Conservation (phyloP, 2,797 vertebrate species). For the Rhynchotus rufescens region DNA sequence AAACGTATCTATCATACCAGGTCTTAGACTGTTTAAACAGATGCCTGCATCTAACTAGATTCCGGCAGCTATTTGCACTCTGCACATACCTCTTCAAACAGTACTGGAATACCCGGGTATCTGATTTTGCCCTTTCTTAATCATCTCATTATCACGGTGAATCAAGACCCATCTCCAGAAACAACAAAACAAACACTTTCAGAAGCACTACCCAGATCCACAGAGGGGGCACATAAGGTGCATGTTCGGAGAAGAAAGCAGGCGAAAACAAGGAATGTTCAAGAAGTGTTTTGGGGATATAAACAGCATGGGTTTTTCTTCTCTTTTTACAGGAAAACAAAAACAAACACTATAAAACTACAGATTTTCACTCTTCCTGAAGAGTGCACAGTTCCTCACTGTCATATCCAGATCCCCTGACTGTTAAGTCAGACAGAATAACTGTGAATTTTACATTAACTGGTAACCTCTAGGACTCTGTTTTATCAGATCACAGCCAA, state of each 20-base stretch:
- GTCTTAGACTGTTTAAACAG: background rate
- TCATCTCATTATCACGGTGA: background rate
- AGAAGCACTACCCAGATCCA: background rate
- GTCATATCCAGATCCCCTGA: constrained; percentile 14
- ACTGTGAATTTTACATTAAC: constrained; percentile 38
- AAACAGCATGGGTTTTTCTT: background rate
- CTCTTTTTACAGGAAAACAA: background rate
- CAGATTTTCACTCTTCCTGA: background rate
- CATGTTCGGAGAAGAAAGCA: background rate
- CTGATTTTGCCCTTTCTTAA: background rate
- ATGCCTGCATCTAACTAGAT: background rate
- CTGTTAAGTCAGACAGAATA: background rate
- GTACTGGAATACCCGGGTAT: background rate
- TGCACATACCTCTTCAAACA: background rate
- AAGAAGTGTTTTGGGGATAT: background rate
- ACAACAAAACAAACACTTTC: background rate
- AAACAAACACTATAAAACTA: background rate
- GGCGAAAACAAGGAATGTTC: background rate
- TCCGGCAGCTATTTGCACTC: background rate
- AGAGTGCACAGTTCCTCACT: background rate
- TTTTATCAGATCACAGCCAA: constrained; percentile 5
- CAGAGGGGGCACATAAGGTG: background rate
- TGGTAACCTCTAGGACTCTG: background rate
- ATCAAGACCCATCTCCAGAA: background rate
- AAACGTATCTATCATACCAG: background rate